Base-by-base conservation (phyloP, 92 coral and sea anemone species). In the Epizoanthus illoricatus region DNA sequence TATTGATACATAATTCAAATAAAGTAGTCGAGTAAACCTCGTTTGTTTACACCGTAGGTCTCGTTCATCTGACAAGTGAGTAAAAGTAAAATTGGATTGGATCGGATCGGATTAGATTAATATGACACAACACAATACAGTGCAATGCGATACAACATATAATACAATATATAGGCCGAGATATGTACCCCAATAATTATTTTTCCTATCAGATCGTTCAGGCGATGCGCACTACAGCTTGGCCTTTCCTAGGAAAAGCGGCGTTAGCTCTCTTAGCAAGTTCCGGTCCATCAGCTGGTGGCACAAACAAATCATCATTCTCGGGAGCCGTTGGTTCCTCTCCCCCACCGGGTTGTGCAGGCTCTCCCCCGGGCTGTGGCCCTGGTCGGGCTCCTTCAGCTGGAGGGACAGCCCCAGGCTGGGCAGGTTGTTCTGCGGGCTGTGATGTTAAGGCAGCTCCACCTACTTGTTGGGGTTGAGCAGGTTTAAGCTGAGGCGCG, bases 241-340 rank as follows among this genome's bases (percentile, higher is more conserved):
- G 13, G 17, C 56, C 49, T 43, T 36, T 33, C 18, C 20, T 62
- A 28, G 69, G 70, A 12, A 7, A 47, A 47, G 10, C 10, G 9
- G 56, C 19, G 5, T 47, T 49, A 13, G 20, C 12, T 63, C 71
- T 21, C 71, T 78, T 78, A 4, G 19, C 60, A 16, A 63, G 20
- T 7, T 5, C 71, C 6, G 82, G 60, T 40, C 49, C 82, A 40
- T 78, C 82, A 10, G 82, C 60, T 8, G 82, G 82, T 21, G 82
- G 82, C 1, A 61, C 49, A 78, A 78, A 78, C 41, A 78, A 15
- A 20, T 78, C 82, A 11, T 78, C 82, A 43, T 78, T 78, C 47
- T 78, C 71, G 9, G 59, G 61, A 10, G 8, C 59, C 23, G 71
- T 19, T 63, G 71, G 71, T 12, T 18, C 23, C 8, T 39, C 81